Conservation (phyloP, 2,888 invertebrate genomes). For the Myopa testacea region DNA sequence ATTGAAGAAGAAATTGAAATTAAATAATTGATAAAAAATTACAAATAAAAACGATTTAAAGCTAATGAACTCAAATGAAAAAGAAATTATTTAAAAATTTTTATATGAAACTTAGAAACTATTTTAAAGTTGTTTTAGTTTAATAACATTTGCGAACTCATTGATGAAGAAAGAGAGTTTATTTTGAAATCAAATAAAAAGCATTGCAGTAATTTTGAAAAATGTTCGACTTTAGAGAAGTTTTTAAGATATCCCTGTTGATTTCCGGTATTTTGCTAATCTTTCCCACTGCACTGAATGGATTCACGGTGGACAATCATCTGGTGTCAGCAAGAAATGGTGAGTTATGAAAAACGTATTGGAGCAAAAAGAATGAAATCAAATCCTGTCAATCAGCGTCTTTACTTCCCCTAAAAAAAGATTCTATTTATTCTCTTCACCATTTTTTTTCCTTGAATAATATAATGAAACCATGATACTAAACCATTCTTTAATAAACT, state of each 20-base stretch:
- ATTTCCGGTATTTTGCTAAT: constrained; percentile 35
- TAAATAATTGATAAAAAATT: too few relatives aligned
- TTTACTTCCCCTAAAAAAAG: too few relatives aligned
- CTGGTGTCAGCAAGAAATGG: constrained; percentile 67
- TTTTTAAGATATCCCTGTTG: constrained; percentile 40
- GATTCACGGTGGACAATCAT: constrained; percentile 66
- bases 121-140: too few relatives aligned
- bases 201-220: constrained; percentile 16
- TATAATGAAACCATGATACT: too few relatives aligned
- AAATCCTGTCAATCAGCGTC: too few relatives aligned
- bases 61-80: neutral
- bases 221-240: constrained; percentile 33
- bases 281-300: constrained; percentile 17
- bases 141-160: too few relatives aligned
- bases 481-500: too few relatives aligned
- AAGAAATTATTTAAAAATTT: neutral
- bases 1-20: too few relatives aligned
- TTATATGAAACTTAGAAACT: too few relatives aligned
- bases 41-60: neutral
- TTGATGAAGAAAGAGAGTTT: neutral
- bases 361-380: neutral
- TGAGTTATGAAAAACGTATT: constrained; percentile 51
- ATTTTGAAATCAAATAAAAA: neutral
- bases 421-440: too few relatives aligned
- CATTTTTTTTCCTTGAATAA: too few relatives aligned